Percentiles rank a stretch among this genome's conserved stretches.
phyloP scores from a whole-genome alignment of 2,888 invertebrate species.

The Apodemia zela region DNA sequence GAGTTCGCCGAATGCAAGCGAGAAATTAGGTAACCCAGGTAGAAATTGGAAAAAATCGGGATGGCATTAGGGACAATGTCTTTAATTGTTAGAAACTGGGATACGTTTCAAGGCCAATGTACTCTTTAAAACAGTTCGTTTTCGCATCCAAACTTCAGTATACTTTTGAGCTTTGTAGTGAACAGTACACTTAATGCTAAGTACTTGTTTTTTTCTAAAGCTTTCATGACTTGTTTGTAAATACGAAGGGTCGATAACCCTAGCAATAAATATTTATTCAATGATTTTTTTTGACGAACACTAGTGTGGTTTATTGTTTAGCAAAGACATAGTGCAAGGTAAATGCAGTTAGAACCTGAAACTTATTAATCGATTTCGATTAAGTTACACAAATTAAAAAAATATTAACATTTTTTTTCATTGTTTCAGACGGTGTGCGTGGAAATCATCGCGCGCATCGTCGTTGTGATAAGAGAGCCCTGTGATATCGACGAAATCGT shows the following conservation, averaged over 20 bases:
- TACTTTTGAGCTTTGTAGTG: constrained; percentile 57
- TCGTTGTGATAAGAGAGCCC: constrained; percentile 78
- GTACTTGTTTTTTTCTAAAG: constrained; percentile 35
- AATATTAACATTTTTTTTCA: constrained; percentile 33
- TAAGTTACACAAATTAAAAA: background rate
- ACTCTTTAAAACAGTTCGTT: constrained; percentile 68
- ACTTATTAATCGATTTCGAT: background rate
- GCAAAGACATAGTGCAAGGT: constrained; percentile 29
- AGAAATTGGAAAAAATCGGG: constrained; percentile 44
- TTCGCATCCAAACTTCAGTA: constrained; percentile 72
- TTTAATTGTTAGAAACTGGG: constrained; percentile 56
- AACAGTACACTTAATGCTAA: constrained; percentile 53
- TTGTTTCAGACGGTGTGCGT: constrained; percentile 79
- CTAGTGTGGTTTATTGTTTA: constrained; percentile 23
- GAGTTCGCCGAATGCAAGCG: constrained; percentile 41
- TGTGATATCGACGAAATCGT: constrained; percentile 80
- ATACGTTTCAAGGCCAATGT: constrained; percentile 65
- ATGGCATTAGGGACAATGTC: constrained; percentile 47
- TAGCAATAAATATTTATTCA: constrained; percentile 32
- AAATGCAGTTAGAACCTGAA: background rate
- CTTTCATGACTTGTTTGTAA: constrained; percentile 55
- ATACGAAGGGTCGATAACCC: constrained; percentile 58
- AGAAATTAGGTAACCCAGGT: constrained; percentile 44
- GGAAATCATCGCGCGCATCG: constrained; percentile 71
- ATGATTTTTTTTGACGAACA: background rate